phyloP scores from a whole-genome alignment of 2,888 invertebrate genomes.

The Heliothis peltigera region DNA sequence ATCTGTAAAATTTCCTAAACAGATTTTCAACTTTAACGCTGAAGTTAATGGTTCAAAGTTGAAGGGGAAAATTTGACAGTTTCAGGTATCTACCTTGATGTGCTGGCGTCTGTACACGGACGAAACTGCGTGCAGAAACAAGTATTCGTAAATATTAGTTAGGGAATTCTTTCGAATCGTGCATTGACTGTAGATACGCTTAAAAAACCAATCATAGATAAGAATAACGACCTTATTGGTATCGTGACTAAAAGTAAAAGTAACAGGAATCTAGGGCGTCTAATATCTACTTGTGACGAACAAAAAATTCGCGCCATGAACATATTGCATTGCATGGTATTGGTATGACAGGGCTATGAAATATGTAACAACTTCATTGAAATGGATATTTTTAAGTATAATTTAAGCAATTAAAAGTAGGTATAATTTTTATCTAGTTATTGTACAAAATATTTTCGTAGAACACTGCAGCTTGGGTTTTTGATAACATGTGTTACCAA shows the following conservation, averaged over 20 bases:
- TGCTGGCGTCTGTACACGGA: too few relatives aligned
- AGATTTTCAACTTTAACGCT: too few relatives aligned
- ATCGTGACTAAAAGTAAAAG: slow-evolving; percentile 59
- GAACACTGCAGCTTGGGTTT: too few relatives aligned
- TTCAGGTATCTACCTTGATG: too few relatives aligned
- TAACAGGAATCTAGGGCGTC: slow-evolving; percentile 49
- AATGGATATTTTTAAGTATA: slow-evolving; percentile 8
- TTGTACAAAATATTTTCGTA: too few relatives aligned
- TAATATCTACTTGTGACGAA: slow-evolving; percentile 30
- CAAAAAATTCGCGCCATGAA: slow-evolving; percentile 43
- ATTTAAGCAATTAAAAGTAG: not conserved
- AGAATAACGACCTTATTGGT: slow-evolving; percentile 38
- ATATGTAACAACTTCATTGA: slow-evolving; percentile 6
- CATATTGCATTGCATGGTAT: slow-evolving; percentile 20
- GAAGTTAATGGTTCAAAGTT: too few relatives aligned
- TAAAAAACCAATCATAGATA: slow-evolving; percentile 33
- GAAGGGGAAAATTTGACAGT: too few relatives aligned
- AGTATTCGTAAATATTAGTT: not conserved
- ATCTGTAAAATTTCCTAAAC: too few relatives aligned
- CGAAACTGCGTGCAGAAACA: too few relatives aligned
- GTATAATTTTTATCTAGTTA: too few relatives aligned
- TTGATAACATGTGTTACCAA: too few relatives aligned
- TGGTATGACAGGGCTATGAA: not conserved
- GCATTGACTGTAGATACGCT: not conserved
- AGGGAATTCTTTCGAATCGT: slow-evolving; percentile 5